Evolutionary conservation across 2,113 vertebrate species (phyloP).

Genomic region (Ciconia boyciana): DNA sequence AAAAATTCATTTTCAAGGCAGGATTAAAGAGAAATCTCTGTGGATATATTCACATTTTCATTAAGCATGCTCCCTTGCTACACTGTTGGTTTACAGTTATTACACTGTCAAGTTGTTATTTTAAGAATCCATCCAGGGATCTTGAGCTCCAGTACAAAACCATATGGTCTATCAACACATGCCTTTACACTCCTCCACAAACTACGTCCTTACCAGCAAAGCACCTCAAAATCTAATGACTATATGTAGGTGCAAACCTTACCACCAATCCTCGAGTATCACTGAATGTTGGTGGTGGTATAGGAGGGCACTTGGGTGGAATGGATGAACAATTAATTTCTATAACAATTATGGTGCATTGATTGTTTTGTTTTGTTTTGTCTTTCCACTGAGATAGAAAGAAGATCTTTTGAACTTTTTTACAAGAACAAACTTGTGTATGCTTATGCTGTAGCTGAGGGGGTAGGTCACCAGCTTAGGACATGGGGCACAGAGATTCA

Average conservation of each 20-base stretch:
- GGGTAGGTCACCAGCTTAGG: neutral
- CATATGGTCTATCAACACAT: neutral
- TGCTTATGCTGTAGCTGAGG: neutral
- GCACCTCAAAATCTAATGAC: neutral
- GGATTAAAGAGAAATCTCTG: constrained; percentile 30
- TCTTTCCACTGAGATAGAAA: neutral
- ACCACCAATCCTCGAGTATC: neutral
- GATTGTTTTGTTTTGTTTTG: neutral
- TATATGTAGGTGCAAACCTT: neutral
- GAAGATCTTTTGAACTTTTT: neutral
- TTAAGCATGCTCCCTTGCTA: neutral
- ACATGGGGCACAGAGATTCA: neutral
- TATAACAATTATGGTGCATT: neutral
- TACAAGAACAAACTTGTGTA: neutral
- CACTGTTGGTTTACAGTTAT: constrained; percentile 2
- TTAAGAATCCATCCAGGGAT: constrained; percentile 27
- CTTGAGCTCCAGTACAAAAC: neutral
- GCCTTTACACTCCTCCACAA: neutral
- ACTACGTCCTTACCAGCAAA: neutral
- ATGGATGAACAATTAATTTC: neutral
- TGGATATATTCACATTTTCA: constrained; percentile 28
- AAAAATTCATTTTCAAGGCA: constrained; percentile 27
- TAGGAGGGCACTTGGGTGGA: neutral
- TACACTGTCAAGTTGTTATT: constrained; percentile 26
- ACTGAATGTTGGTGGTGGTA: neutral